Evolutionary conservation across 1,140 invertebrate genomes (phyloP), one percentile per base, ranked within the genome.

Genomic region (Diplogasteroides magnus): DNA sequence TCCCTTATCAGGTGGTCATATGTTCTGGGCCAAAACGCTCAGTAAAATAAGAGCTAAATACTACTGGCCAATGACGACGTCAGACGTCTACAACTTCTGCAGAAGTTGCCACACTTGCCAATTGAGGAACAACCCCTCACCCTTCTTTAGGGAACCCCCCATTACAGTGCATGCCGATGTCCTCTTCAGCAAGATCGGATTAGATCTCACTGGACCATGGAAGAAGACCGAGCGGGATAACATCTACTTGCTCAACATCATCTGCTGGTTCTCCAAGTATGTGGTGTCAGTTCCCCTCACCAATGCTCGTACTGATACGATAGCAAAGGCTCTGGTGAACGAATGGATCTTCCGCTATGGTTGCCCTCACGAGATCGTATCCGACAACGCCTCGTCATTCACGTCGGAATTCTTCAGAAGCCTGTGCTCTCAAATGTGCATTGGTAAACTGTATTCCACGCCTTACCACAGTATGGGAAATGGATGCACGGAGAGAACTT

Each of bases 191-290:
- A 48, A 61, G 28, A n/a, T 68, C n/a, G 59, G 67, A 60, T 29
- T 68, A 1, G 67, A 68, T 31, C 31, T 68, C 15, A 26, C 37
- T 1, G 61, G 61, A 28, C 58, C 27, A 62, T 11, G 28, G 28
- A 61, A 25, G 19, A 26, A 13, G 1, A 64, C 58, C 13, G 31
- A 15, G 2, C 3, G 19, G 6, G 67, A 60, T 23, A 62, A 68
- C 67, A 31, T 29, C n/a, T 68, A 64, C 58, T 19, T 26, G 2
- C 2, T 68, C 28, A 48, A 61, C 31, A 31, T 68, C 3, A 31
- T 68, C n/a, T 60, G 61, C 26, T 61, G 61, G 59, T 68, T 68
- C 23, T 63, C 67, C 1, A 68, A 68, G 28, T 68, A n/a, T 32
- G 25, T 68, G 3, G 31, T 62, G 15, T 19, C 60, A 0, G 23